Percentiles rank a stretch among this genome's conserved stretches.
Evolutionary conservation across 2,888 invertebrate genomes (phyloP).

Genomic region (Eupeodes latifasciatus): DNA sequence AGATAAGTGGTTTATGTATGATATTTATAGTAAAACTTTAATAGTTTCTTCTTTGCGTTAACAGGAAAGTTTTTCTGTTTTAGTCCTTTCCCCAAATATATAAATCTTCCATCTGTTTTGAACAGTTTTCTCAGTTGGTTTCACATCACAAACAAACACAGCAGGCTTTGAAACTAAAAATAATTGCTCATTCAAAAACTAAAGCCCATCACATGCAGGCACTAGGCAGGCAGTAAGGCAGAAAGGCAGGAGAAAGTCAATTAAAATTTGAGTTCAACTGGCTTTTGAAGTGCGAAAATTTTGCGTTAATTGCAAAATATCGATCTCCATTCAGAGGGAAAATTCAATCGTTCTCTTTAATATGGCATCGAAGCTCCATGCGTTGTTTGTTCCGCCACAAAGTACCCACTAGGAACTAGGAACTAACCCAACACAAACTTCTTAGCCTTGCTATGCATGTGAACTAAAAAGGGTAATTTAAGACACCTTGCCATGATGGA

Average conservation of each 20-base stretch:
- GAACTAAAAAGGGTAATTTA: constrained; percentile 48
- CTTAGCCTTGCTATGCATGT: background rate
- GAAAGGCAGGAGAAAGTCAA: background rate
- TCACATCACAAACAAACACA: background rate
- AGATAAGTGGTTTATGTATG: too few species aligned
- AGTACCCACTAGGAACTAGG: background rate
- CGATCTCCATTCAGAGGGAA: constrained; percentile 29
- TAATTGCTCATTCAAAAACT: constrained; percentile 17
- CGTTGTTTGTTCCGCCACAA: constrained; percentile 5
- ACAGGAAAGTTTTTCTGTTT: background rate
- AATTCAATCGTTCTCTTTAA: background rate
- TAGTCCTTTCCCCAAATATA: background rate
- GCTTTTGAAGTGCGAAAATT: constrained; percentile 35
- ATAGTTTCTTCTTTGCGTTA: background rate
- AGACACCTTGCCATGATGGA: constrained; percentile 62
- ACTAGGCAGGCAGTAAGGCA: background rate
- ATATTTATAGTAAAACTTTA: background rate
- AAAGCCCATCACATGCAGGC: constrained; percentile 7
- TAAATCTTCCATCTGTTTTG: background rate
- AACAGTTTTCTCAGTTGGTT: background rate
- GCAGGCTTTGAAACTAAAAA: constrained; percentile 20
- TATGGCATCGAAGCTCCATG: background rate
- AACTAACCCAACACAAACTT: background rate
- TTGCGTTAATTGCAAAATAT: constrained; percentile 68
- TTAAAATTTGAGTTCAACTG: constrained; percentile 40